Conservation (phyloP, 2,888 invertebrate genomes). For the Glaucopsyche alexis region DNA sequence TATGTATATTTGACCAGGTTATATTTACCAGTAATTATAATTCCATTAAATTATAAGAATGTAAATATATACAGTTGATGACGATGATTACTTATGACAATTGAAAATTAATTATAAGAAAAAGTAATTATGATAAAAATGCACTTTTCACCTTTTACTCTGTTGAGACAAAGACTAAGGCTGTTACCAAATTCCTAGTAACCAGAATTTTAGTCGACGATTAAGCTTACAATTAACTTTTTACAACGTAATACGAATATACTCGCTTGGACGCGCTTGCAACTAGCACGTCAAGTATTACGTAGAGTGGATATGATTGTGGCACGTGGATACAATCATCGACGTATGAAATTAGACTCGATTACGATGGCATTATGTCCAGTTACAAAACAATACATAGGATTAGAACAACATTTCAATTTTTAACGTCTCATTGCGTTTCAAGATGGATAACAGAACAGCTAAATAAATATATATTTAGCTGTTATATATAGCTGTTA, state of each 20-base stretch:
- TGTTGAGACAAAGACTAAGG: background rate
- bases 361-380: slow-evolving; percentile 46
- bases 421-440: slow-evolving; percentile 1
- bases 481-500: too few relatives aligned
- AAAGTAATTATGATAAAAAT: background rate
- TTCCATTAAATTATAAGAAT: background rate
- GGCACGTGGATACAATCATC: slow-evolving; percentile 44
- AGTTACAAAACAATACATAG: slow-evolving; percentile 44
- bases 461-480: background rate
- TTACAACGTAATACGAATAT: background rate
- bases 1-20: background rate
- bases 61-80: background rate
- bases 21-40: background rate
- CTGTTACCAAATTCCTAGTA: background rate
- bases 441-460: background rate
- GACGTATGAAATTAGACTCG: slow-evolving; percentile 14
- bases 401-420: slow-evolving; percentile 21
- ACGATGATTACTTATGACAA: background rate
- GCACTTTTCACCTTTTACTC: background rate
- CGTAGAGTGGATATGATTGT: slow-evolving; percentile 29
- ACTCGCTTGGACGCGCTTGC: background rate
- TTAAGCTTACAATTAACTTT: background rate
- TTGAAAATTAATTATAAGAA: background rate
- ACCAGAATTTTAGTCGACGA: background rate
- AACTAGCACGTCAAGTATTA: background rate